Evolutionary conservation across 2,113 vertebrate genomes (phyloP).

Genomic region (Puntigrus tetrazona): DNA sequence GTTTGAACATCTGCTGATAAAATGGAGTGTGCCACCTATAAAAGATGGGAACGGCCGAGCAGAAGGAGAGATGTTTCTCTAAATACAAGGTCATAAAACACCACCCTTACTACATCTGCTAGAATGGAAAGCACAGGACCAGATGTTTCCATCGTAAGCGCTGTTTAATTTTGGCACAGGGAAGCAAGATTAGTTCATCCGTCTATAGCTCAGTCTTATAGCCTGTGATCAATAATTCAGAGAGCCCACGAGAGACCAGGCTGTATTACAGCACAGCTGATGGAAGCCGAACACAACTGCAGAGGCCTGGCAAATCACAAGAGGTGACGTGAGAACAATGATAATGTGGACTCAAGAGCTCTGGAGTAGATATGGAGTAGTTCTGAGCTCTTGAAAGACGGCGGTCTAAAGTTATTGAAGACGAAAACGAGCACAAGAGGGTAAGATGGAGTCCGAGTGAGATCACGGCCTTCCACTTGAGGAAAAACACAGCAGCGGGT

Average conservation of each 20-base stretch:
- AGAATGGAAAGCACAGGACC: neutral
- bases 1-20: constrained; percentile 35
- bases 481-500: constrained; percentile 24
- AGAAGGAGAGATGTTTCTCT: constrained; percentile 22
- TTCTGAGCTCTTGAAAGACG: neutral
- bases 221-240: constrained; percentile 62
- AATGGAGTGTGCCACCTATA: constrained; percentile 7
- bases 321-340: constrained; percentile 32
- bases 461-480: constrained; percentile 20
- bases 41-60: neutral
- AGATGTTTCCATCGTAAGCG: constrained; percentile 20
- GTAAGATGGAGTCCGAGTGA: neutral
- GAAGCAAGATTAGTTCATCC: constrained; percentile 22
- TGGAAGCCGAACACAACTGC: neutral
- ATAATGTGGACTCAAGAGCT: constrained; percentile 9
- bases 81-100: constrained; percentile 29
- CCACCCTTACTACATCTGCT: neutral
- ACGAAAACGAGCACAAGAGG: neutral
- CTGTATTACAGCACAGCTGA: constrained; percentile 55
- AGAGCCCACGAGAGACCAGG: constrained; percentile 51
- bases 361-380: constrained; percentile 12
- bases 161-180: constrained; percentile 7
- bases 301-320: constrained; percentile 26
- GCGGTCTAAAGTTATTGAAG: neutral
- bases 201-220: neutral